Base-by-base conservation (phyloP, 2,888 invertebrate genomes). In the Macrophya annulata region DNA sequence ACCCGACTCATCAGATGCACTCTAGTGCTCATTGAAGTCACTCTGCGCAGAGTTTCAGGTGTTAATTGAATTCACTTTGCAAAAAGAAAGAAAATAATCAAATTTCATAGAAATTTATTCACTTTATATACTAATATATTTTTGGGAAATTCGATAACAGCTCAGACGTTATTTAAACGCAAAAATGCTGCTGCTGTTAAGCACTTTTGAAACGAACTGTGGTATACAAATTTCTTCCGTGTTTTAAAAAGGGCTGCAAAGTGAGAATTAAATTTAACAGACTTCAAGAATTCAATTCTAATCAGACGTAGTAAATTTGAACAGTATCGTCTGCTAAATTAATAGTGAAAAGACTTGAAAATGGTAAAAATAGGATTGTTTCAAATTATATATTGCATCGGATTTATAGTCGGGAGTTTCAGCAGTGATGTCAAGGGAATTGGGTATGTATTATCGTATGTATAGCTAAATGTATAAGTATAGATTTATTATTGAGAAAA, bases 1-100 rank as follows among this genome's bases (percentile, higher is more conserved):
- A 40, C 12, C 59, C n/a, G 82, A 82, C 45, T 82, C 82, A 68
- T 82, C 82, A 82, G 82, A 82, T 48, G 12, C 65, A 82, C 65
- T 15, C 17, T 31, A 68, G 21, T 81, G 40, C 40, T 43, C 31
- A 59, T 21, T 37, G 15, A 43, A 37, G 82, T 82, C 68, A 37
- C 68, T 68, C 25, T 31, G 12, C 31, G 12, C 15, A n/a, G 68
- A 68, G 31, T 82, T 10, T 65, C 65, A 82, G 37, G 68, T 82
- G 65, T 45, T 6, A 37, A 40, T 81, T 62, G n/a, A 43, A 74
- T 45, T 45, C 12, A 74, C 74, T 12, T 74, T 74, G 74, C 45
- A 43, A 31, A 31, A 31, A 31, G 1, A 31, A 65, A 15, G 10
- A 43, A 43, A 21, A 45, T 74, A 21, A 48, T 74, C n/a, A 21